Base-by-base conservation (phyloP, 2,888 invertebrate genomes). In the Gerosis bhagava region DNA sequence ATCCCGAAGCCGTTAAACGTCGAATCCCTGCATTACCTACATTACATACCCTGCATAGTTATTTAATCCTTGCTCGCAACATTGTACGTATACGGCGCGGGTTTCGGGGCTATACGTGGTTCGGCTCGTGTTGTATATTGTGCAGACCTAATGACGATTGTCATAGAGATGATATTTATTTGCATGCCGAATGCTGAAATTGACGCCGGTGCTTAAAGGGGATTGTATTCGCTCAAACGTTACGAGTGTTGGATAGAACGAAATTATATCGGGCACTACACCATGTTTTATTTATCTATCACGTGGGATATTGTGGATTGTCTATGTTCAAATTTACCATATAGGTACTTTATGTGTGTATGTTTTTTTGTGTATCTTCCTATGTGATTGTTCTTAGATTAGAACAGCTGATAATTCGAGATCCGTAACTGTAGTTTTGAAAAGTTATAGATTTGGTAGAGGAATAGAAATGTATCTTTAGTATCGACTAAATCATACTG, bases 1-100 rank as follows among this genome's bases (percentile, higher is more conserved):
- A 87, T 84, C 86, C 86, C 57, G 84, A 86, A 86, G 84, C 86
- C 87, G 83, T 82, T 82, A 79, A 84, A 77, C 73, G 79, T 73
- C 73, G 80, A 77, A 82, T 81, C 83, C 84, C 78, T 74, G 82
- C 69, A 82, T 83, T 87, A 84, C 74, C 76, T 83, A 83, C 81
- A 77, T 79, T 78, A 84, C 82, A 83, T 78, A 82, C 75, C 70
- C 73, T 65, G 76, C 70, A 74, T 77, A 81, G 80, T 80, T 82
- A 77, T 77, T 83, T 84, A 86, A 86, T 86, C 83, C 86, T 68
- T 76, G 70, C 76, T 76, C 68, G 70, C 73, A 73, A 74, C 77
- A 70, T 63, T 70, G 68, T 70, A 62, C 70, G 69, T 70, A 63
- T 69, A 66, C 25, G 34, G 62, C 56, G 65, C 59, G 63, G 64